A percentile compares a stretch with the other conserved stretches of the same genome.
Evolutionary conservation across 2,113 vertebrate species (phyloP).

Genomic region (Brachypteracias leptosomus): DNA sequence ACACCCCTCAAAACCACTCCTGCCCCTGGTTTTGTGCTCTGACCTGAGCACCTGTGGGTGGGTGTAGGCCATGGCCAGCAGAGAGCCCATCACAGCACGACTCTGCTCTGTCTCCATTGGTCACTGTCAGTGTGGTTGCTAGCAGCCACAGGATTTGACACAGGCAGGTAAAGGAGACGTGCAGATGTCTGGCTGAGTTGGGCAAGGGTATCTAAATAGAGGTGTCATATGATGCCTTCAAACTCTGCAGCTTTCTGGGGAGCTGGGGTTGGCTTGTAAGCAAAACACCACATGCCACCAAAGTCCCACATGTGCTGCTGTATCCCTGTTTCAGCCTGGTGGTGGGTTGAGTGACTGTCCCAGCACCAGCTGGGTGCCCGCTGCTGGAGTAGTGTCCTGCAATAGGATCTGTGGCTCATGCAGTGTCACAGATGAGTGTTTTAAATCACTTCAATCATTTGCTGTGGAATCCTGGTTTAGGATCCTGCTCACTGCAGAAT

Average conservation of each 20-base stretch:
- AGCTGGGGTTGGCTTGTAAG: not conserved
- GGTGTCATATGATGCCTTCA: not conserved
- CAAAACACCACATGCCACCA: not conserved
- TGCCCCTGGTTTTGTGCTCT: not conserved
- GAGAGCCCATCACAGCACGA: rapidly evolving
- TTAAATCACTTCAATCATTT: too few species aligned
- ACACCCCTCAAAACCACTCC: not conserved
- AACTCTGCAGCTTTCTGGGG: not conserved
- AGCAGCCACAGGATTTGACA: not conserved
- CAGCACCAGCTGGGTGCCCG: not conserved
- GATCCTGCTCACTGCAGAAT: too few species aligned
- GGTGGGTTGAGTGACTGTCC: not conserved
- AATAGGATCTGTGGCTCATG: rapidly evolving
- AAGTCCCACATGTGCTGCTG: not conserved
- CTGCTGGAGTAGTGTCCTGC: not conserved
- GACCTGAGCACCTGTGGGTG: not conserved
- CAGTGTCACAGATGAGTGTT: not conserved
- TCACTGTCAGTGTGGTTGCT: not conserved
- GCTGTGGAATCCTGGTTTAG: too few species aligned
- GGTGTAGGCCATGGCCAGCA: not conserved
- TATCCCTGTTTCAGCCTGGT: not conserved
- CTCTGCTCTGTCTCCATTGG: rapidly evolving
- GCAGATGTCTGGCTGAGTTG: not conserved
- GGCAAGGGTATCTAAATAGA: not conserved
- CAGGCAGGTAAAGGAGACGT: not conserved